These are phyloP conservation scores for Barnardius zonarius DNA, from an alignment of 2,113 vertebrate genomes.

Conservation along the genomic window DNA sequence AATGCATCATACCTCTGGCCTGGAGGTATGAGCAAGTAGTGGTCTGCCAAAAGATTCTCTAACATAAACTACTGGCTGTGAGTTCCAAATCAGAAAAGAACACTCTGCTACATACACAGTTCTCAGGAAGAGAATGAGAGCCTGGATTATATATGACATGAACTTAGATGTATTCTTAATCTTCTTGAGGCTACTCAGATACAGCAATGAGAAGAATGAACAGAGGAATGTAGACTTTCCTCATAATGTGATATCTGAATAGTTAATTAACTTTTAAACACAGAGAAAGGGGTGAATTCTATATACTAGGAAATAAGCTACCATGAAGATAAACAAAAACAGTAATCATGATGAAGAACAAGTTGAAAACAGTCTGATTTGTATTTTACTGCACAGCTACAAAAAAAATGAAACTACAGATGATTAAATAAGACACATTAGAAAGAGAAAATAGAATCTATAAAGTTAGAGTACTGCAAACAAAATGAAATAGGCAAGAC, in stretches of 20 bases:
- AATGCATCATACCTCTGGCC: not conserved
- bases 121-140: not conserved
- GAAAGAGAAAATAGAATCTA: not conserved
- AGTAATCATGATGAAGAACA: not conserved
- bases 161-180: not conserved
- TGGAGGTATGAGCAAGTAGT: not conserved
- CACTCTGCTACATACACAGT: not conserved
- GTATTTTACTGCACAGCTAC: not conserved
- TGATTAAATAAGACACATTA: not conserved
- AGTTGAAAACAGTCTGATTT: not conserved
- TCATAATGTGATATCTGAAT: not conserved
- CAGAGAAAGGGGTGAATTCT: not conserved
- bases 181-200: not conserved
- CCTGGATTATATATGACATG: not conserved
- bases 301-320: not conserved
- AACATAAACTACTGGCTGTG: not conserved
- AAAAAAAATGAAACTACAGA: not conserved
- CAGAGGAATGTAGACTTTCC: not conserved
- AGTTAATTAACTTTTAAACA: not conserved
- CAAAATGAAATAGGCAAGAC: not conserved
- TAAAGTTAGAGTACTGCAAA: not conserved
- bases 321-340: not conserved
- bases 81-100: not conserved
- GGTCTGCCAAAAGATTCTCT: not conserved
- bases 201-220: not conserved